phyloP scores from a whole-genome alignment of 2,113 vertebrate genomes.

The Acanthochromis polyacanthus region DNA sequence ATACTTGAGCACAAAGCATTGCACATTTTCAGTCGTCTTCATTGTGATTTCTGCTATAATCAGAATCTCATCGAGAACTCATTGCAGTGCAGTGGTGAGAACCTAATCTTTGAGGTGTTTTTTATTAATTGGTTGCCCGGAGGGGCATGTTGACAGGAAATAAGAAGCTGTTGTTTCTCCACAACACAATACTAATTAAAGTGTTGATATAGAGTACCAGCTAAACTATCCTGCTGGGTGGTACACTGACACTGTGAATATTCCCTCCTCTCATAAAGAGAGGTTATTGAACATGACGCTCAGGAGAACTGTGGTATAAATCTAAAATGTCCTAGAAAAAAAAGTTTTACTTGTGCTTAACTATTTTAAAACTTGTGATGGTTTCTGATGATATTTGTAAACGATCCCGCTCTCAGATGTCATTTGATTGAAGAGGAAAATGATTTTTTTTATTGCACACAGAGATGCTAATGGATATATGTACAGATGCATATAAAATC shows the following conservation, averaged over 20 bases:
- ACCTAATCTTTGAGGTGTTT: slow-evolving; percentile 68
- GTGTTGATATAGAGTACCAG: slow-evolving; percentile 67
- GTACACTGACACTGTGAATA: slow-evolving; percentile 53
- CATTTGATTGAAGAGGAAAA: slow-evolving; percentile 14
- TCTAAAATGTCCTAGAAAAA: slow-evolving; percentile 25
- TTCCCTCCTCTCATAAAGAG: slow-evolving; percentile 54
- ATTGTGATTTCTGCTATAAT: slow-evolving; percentile 41
- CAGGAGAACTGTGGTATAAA: slow-evolving; percentile 27
- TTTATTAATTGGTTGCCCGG: slow-evolving; percentile 76
- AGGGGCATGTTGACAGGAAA: slow-evolving; percentile 70
- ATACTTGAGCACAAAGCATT: neutral
- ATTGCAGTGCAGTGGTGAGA: slow-evolving; percentile 49
- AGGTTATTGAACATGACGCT: slow-evolving; percentile 82
- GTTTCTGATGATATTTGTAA: neutral
- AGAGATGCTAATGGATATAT: slow-evolving; percentile 17
- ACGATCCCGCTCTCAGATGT: slow-evolving; percentile 30
- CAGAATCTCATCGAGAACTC: slow-evolving; percentile 58
- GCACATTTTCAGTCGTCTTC: slow-evolving; percentile 26
- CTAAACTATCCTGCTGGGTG: slow-evolving; percentile 63
- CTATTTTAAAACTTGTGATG: slow-evolving; percentile 33
- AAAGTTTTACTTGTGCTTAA: slow-evolving; percentile 11
- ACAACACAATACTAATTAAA: slow-evolving; percentile 78
- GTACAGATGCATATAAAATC: no score
- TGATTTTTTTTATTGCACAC: slow-evolving; percentile 32
- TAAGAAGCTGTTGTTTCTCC: slow-evolving; percentile 68